Evolutionary conservation across 2,888 invertebrate genomes (phyloP), one percentile per base, ranked within the genome.

Genomic region (Resseliella maxima): DNA sequence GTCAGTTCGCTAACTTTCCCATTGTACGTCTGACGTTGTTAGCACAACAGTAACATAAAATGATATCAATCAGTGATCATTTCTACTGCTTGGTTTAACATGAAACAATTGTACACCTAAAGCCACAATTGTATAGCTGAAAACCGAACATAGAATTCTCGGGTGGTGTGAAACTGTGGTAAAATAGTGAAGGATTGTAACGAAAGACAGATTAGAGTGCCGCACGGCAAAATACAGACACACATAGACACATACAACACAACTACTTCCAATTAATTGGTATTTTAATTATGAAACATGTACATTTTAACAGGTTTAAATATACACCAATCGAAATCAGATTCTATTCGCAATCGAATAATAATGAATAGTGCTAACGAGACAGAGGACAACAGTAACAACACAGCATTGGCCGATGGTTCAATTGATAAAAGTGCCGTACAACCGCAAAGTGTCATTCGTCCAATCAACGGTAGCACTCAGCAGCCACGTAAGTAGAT

Each of bases 241-340:
- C 50, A 6, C 10, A 3, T 72, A 31, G 31, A 72, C 72, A n/a
- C 31, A 72, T 72, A 72, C 72, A 41, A 41, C n/a, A n/a, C n/a
- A n/a, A n/a, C n/a, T 72, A 72, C 72, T 31, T 72, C 72, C 72
- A 72, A 72, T 72, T 72, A 72, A 72, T 72, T 72, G 72, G 72
- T 72, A 72, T 72, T 72, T 72, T 72, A 72, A 72, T 72, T 72
- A 72, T 72, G 72, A 72, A 72, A 72, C 72, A 31, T 72, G 72
- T 72, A 72, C 72, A 12, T 72, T 72, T 72, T 72, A 72, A 72
- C 72, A 72, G 72, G 72, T 72, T 72, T 72, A 31, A 72, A 35
- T 72, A 15, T 72, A 72, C 72, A 31, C 72, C 72, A 72, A 72
- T 31, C 72, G 72, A 72, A 72, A 72, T 72, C 72, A 72, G 72